phyloP scores from a whole-genome alignment of 2,888 invertebrate species.

The Diarsia dahlii region DNA sequence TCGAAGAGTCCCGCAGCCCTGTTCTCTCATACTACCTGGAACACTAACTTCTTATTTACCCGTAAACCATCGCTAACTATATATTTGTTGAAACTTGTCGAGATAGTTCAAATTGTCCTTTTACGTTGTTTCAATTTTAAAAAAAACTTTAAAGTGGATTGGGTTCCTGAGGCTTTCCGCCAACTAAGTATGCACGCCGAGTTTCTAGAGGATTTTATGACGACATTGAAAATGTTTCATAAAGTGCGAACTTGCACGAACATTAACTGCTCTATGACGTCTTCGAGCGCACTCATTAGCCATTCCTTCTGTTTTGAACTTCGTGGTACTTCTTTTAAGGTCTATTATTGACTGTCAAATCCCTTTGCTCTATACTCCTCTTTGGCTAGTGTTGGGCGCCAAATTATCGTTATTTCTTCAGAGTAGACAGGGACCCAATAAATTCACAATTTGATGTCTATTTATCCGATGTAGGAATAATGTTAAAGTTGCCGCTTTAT shows the following conservation, averaged over 20 bases:
- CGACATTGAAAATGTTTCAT: background rate
- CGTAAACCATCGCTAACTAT: background rate
- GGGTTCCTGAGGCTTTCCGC: background rate
- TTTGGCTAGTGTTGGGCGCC: background rate
- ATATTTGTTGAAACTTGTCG: constrained; percentile 30
- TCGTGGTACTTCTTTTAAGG: background rate
- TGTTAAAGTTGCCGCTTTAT: constrained; percentile 48
- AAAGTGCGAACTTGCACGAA: constrained; percentile 1
- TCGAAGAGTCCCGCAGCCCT: no score
- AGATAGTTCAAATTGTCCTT: constrained; percentile 1
- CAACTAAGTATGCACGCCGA: background rate
- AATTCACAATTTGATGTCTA: background rate
- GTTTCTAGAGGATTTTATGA: background rate
- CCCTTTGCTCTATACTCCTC: background rate
- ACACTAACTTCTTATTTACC: constrained; percentile 12
- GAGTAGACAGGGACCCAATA: background rate
- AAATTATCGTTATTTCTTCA: constrained; percentile 1
- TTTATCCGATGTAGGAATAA: constrained; percentile 12
- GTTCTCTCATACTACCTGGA: constrained; percentile 5
- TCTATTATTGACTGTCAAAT: constrained; percentile 1
- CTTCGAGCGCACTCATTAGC: background rate
- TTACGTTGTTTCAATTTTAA: background rate
- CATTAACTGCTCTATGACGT: background rate
- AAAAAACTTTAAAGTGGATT: background rate
- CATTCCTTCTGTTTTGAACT: background rate